Evolutionary conservation across 2,888 invertebrate species (phyloP), one percentile per base, ranked within the genome.

Genomic region (Idaea straminata): DNA sequence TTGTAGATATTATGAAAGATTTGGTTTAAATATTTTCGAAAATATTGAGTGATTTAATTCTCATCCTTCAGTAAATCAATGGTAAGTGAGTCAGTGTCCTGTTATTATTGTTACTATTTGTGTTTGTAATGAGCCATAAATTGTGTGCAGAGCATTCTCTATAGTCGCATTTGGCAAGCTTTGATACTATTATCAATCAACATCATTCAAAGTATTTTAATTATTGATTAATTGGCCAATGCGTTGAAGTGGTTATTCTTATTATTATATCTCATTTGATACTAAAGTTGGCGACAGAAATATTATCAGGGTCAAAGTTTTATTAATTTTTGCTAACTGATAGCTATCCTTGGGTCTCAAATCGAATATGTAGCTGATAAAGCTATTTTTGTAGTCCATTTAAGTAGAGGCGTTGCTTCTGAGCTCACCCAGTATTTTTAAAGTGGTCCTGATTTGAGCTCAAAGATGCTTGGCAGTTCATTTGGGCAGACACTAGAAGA

Each of bases 111-210:
- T 47, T 47, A 47, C 47, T 47, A 47, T 61, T 61, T 36, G 35
- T 34, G 61, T 15, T 61, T 34, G 35, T 15, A 61, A 61, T 61
- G 35, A 61, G 61, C 35, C 61, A 35, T 61, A 61, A 61, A 34
- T n/a, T 36, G 61, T 61, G 35, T n/a, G 35, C 61, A 47, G 47
- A 47, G 47, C 47, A 47, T 47, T 47, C 47, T 47, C 47, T 47
- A 25, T 25, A 47, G 47, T 47, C 47, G 7, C 47, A 47, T 47
- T 47, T 47, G 47, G 47, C 47, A 47, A 47, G 47, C 47, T 47
- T 47, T 47, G 47, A 47, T 47, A 47, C 47, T 47, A 47, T 47
- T 47, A 47, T 47, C 47, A 47, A 47, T 47, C 47, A 47, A 47
- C 47, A 47, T 47, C 47, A 47, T 47, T 47, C 47, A 47, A 47